Evolutionary conservation across 2,797 vertebrate genomes (phyloP), one percentile per base, ranked within the genome.

Genomic region (Lycodopsis pacificus): DNA sequence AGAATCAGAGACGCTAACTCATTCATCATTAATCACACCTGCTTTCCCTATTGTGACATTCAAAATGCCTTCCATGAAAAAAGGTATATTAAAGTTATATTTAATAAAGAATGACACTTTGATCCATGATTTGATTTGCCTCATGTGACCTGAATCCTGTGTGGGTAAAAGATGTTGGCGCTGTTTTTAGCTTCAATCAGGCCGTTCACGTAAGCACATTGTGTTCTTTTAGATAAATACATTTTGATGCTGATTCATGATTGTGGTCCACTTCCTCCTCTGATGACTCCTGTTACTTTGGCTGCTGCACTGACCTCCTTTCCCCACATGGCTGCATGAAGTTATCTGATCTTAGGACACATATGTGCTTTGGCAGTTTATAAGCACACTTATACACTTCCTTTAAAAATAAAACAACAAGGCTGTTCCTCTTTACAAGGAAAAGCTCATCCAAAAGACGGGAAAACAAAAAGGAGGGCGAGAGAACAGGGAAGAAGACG

Each of bases 241-340:
- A 64, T 34, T 20, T 48, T 46, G 22, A 48, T 64, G 42, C 25
- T 14, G 22, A 61, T n/a, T 57, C 20, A 20, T 62, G 59, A 15
- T 25, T 54, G 22, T n/a, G 30, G 48, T 42, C 51, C 30, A 10
- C 15, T 27, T 78, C 27, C 11, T 49, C 42, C 20, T 58, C 65
- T 13, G 57, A 38, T 44, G 4, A 30, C 17, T 65, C 1, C 32
- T 70, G 27, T 22, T 65, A 38, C 59, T 71, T 74, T 15, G 27
- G 22, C 38, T 62, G 19, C 66, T 38, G 59, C 65, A 7, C 25
- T 83, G 69, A 65, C 81, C 76, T 70, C 13, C 53, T 80, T 86
- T 68, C 42, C 15, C 11, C 8, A 27, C 27, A 20, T 48, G 62
- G 36, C 71, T 76, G 51, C 19, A 58, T 36, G 7, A 56, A 63